Percentiles rank a stretch among this genome's conserved stretches.
These are phyloP conservation scores for Eurypyga helias DNA, from an alignment of 2,113 vertebrate genomes.

Conservation along the genomic window DNA sequence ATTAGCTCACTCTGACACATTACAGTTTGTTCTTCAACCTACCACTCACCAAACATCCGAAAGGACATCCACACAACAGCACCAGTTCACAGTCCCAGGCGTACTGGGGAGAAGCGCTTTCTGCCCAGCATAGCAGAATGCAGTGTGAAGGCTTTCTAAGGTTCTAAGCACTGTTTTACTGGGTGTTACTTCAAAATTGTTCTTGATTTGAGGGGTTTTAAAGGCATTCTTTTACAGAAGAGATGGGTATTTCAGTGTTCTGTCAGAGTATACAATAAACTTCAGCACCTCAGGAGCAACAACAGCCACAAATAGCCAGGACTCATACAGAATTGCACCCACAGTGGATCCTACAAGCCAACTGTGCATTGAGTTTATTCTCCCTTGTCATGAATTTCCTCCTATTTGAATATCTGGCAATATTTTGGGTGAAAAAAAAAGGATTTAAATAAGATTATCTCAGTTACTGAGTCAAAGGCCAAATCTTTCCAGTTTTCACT, in stretches of 20 bases:
- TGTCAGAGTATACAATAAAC: background rate
- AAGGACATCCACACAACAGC: background rate
- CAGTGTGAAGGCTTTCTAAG: background rate
- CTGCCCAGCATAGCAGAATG: background rate
- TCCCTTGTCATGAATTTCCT: background rate
- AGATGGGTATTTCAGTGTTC: background rate
- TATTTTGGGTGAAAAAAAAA: background rate
- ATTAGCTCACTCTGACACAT: constrained; percentile 26
- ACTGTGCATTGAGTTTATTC: background rate
- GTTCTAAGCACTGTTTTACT: background rate
- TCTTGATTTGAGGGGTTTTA: background rate
- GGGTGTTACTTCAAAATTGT: background rate
- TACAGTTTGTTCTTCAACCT: background rate
- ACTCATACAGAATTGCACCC: background rate
- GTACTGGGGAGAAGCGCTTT: background rate
- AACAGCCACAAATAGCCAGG: background rate
- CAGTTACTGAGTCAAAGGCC: constrained; percentile 24
- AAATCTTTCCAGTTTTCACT: constrained; percentile 35
- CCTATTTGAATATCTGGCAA: constrained; percentile 13
- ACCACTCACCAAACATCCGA: background rate
- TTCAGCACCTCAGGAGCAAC: background rate
- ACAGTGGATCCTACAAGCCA: background rate
- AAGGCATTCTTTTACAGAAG: background rate
- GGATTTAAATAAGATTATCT: background rate
- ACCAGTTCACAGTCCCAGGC: background rate